phyloP scores from a whole-genome alignment of 2,113 vertebrate genomes.

The Engystomops pustulosus region DNA sequence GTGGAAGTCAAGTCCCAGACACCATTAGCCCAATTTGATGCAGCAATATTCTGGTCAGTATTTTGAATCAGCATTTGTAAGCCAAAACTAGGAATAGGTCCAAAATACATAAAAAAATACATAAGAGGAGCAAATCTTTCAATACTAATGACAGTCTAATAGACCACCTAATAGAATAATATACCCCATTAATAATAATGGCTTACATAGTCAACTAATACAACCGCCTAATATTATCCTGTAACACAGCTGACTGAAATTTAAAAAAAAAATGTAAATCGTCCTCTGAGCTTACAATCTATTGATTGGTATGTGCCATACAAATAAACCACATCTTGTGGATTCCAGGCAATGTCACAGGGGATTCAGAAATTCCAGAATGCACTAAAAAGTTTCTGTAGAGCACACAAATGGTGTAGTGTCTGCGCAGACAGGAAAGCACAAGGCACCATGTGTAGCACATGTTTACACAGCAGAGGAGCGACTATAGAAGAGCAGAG shows the following conservation, averaged over 20 bases:
- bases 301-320: neutral
- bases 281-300: neutral
- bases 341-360: neutral
- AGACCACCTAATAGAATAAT: neutral
- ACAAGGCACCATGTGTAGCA: slow-evolving; percentile 1
- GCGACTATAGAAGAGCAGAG: neutral
- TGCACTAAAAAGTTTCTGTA: neutral
- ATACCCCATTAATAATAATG: neutral
- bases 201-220: neutral
- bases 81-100: too few species aligned
- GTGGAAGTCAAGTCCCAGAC: too few species aligned
- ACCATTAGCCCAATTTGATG: too few species aligned
- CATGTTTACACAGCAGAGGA: slow-evolving; percentile 13
- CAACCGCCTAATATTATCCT: neutral
- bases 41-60: too few species aligned
- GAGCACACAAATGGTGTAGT: neutral
- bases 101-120: too few species aligned
- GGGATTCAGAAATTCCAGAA: neutral
- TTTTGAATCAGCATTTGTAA: too few species aligned
- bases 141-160: too few species aligned
- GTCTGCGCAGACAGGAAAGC: slow-evolving; percentile 28
- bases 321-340: neutral
- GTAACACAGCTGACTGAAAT: neutral
- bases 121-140: too few species aligned
- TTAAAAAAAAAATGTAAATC: too few species aligned